Conservation (phyloP, 2,113 vertebrate species). For the Charadrius vociferus region DNA sequence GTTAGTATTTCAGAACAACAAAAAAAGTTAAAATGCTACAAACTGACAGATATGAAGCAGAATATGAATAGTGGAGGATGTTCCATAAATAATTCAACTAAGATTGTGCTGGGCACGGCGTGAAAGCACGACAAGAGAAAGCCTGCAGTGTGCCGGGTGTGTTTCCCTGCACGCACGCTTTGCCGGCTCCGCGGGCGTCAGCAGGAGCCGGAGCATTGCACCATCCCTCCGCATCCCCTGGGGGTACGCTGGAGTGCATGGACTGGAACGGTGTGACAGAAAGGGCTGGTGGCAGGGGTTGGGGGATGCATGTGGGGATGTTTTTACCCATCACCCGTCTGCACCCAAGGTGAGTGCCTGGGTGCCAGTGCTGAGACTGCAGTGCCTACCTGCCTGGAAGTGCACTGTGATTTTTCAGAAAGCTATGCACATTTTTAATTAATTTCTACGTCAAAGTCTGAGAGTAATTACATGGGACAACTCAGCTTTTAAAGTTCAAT, state of each 20-base stretch:
- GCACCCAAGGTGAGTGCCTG: rapidly evolving
- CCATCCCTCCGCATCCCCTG: rapidly evolving
- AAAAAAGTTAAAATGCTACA: background rate
- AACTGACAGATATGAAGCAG: background rate
- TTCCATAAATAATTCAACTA: background rate
- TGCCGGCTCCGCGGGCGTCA: rapidly evolving
- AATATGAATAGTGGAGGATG: background rate
- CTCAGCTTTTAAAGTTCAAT: background rate
- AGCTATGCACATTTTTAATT: background rate
- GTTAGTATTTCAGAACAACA: background rate
- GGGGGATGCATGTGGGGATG: rapidly evolving
- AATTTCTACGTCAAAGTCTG: background rate
- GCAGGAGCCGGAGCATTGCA: rapidly evolving
- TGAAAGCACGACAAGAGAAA: background rate
- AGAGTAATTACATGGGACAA: background rate
- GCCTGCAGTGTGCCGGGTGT: rapidly evolving
- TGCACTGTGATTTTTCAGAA: rapidly evolving
- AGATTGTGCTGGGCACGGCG: no score
- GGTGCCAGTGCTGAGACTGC: rapidly evolving
- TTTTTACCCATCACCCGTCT: rapidly evolving
- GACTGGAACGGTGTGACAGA: rapidly evolving
- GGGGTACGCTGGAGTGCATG: rapidly evolving
- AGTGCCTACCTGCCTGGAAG: background rate
- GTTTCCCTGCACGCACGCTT: rapidly evolving
- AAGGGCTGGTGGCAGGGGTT: rapidly evolving